Evolutionary conservation across 2,113 vertebrate genomes (phyloP).

Genomic region (Epinephelus moara): DNA sequence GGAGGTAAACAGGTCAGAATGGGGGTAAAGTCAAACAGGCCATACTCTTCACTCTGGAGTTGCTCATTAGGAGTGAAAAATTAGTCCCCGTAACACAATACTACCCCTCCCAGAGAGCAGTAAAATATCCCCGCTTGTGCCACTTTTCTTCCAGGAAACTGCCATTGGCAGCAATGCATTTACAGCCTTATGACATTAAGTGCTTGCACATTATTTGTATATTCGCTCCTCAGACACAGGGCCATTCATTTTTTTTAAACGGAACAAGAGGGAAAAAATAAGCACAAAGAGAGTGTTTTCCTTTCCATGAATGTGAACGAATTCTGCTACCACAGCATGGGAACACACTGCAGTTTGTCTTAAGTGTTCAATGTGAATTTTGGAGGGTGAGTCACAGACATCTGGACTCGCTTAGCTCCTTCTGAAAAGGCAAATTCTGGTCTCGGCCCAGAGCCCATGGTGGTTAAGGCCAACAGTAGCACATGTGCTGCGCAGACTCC

Average conservation of each 20-base stretch:
- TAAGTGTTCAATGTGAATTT: conserved; percentile 61
- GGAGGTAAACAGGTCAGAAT: conserved; percentile 39
- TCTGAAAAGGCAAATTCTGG: conserved; percentile 59
- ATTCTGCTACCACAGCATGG: conserved; percentile 40
- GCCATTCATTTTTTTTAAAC: conserved; percentile 66
- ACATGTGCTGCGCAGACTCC: conserved; percentile 73
- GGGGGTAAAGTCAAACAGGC: conserved; percentile 35
- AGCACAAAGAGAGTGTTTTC: conserved; percentile 64
- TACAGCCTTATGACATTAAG: conserved; percentile 44
- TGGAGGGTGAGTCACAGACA: conserved; percentile 74
- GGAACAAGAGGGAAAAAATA: conserved; percentile 51
- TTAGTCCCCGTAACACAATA: conserved; percentile 30
- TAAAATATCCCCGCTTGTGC: conserved; percentile 52
- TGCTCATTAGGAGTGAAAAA: conserved; percentile 72
- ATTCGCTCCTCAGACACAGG: conserved; percentile 54
- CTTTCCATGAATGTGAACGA: conserved; percentile 65
- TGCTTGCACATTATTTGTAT: conserved; percentile 51
- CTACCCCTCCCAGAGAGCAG: conserved; percentile 2
- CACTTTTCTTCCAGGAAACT: conserved; percentile 51
- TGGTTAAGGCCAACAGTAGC: conserved; percentile 74
- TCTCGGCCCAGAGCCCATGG: conserved; percentile 47
- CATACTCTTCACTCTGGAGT: conserved; percentile 56
- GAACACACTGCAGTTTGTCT: conserved; percentile 40
- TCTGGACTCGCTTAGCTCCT: conserved; percentile 80
- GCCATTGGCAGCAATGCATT: conserved; percentile 37